Conservation (phyloP, 64 coral and sea anemone species). For the Cladopsammia gracilis region DNA sequence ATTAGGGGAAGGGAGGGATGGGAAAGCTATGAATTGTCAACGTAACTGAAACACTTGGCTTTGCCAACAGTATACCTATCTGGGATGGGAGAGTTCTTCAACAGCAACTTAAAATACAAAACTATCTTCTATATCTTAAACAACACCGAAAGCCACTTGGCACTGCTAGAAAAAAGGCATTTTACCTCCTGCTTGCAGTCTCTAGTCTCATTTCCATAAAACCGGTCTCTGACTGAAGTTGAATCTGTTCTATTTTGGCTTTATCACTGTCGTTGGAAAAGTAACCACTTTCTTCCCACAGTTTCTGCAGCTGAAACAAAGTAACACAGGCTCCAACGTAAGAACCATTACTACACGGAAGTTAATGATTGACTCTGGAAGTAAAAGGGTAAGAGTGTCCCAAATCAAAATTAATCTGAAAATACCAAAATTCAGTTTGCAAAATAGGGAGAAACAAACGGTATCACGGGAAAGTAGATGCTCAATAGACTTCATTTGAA, state of each 20-base stretch:
- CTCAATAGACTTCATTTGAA: no score
- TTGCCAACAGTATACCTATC: conserved; percentile 8
- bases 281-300: conserved; percentile 55
- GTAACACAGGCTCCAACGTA: neutral
- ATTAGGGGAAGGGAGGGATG: neutral
- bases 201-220: conserved; percentile 70
- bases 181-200: conserved; percentile 65
- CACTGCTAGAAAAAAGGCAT: no score
- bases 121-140: no score
- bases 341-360: no score
- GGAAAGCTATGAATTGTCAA: neutral
- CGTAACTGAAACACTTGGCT: conserved; percentile 1
- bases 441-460: no score
- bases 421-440: no score
- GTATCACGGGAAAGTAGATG: no score
- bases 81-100: neutral
- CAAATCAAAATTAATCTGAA: no score
- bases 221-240: conserved; percentile 60
- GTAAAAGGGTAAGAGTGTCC: no score
- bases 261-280: conserved; percentile 61
- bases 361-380: no score
- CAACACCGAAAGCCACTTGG: no score
- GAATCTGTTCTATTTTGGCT: conserved; percentile 68
- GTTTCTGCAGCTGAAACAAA: conserved; percentile 65
- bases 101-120: conserved; percentile 7